Evolutionary conservation across 2,113 vertebrate genomes (phyloP), one percentile per base, ranked within the genome.

Genomic region (Centropus bengalensis): DNA sequence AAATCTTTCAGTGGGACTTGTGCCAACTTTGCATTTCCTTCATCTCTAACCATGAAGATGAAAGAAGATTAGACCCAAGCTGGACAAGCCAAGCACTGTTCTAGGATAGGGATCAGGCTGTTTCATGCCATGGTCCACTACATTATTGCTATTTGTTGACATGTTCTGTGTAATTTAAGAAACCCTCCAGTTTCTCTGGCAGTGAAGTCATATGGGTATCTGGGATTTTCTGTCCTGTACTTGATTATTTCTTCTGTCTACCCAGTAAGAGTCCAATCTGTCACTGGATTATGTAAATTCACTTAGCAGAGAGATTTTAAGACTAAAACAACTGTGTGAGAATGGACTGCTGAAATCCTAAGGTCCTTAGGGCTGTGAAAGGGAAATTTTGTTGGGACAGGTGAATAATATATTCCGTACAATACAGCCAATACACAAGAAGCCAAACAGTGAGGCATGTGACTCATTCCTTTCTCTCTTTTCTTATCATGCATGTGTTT

Each of bases 181-280:
- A 80, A 30, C 47, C 0, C 0, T 3, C 69, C 78, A 83, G 44
- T 68, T 79, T 60, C 67, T 45, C 66, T 82, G 66, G 45, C 58
- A 74, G 19, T 20, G 2, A 81, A 91, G 63, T 89, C 74, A 54
- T 47, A 33, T 1, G 54, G 27, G 26, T 66, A 69, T 5, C 86
- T 77, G 54, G 81, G 89, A 91, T 96, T 97, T 95, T 89, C 86
- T 76, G 77, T 45, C 77, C 70, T 79, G 49, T 54, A 22, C 81
- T 92, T 89, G 86, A 92, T 94, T 95, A 66, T 95, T 92, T 89
- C 78, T 94, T 91, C 81, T 79, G 36, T 75, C 69, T 91, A 33
- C 36, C 7, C 47, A 56, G 32, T 23, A 91, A 74, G 80, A 82
- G 21, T 64, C 67, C 91, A 87, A 18, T 95, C 89, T 94, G 78